Evolutionary conservation across 1,140 invertebrate genomes (phyloP), one percentile per base, ranked within the genome.

Genomic region (Penaeus japonicus): DNA sequence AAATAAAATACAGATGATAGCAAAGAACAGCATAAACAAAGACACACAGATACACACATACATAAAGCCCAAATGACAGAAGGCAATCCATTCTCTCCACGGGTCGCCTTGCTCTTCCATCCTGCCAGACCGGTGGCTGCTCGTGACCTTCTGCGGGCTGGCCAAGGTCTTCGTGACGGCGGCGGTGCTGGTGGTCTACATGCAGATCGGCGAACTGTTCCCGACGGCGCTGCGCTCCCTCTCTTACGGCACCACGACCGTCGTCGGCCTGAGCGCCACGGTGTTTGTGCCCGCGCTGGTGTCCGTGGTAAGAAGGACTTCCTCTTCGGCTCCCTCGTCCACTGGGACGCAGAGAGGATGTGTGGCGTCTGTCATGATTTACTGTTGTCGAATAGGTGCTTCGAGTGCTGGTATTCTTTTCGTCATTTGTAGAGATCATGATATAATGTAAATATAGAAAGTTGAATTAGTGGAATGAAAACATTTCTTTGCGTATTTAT

Each of bases 171-270:
- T 85, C 70, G 59, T 84, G 83, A 80, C 83, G 59, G 78, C 70
- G 35, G 84, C 83, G 24, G 89, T 84, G 86, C 86, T 87, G 62
- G 91, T 93, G 0, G 92, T 93, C 39, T 94, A 93, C 89, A 91
- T 93, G n/a, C 93, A 92, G 83, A 91, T 93, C 15, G 91, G 91
- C 0, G 93, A 94, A 89, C 91, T 93, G 17, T 93, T 92, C 86
- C 93, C 93, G 17, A 94, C 93, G 2, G 89, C 92, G 1, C 86
- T 94, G 17, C 91, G 93, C 32, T 92, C 92, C 79, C 90, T 91
- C 55, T 92, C 91, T 7, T 87, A 93, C 78, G 93, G 93, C 3
- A 79, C 92, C 10, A 91, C 89, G 4, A 78, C 54, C 20, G 55
- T 85, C n/a, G 47, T 59, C 22, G 83, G 83, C 35, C 65, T 84